These are phyloP conservation scores for Pachyrhynchus sulphureomaculatus DNA, from an alignment of 1,140 invertebrate genomes.

Conservation along the genomic window DNA sequence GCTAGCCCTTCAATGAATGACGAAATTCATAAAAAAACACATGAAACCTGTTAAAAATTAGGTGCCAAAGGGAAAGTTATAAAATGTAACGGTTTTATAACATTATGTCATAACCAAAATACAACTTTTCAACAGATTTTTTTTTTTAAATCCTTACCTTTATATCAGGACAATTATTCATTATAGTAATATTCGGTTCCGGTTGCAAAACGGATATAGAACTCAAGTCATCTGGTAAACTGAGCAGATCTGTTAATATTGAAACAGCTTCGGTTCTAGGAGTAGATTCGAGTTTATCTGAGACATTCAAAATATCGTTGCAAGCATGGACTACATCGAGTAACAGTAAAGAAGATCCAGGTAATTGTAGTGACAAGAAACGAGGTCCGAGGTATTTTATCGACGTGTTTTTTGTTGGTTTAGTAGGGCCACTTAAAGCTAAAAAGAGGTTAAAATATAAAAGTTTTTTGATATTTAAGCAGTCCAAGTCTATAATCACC, in stretches of 20 bases:
- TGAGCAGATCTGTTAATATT: conserved; percentile 82
- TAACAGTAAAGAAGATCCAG: conserved; percentile 83
- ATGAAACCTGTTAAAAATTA: too few relatives aligned
- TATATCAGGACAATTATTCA: conserved; percentile 72
- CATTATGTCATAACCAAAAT: too few relatives aligned
- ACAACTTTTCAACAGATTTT: too few relatives aligned
- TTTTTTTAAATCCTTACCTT: too few relatives aligned
- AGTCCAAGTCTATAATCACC: too few relatives aligned
- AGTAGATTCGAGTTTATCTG: conserved; percentile 76
- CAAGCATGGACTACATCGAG: conserved; percentile 90
- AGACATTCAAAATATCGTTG: conserved; percentile 79
- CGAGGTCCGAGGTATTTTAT: conserved; percentile 69
- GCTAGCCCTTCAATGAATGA: too few relatives aligned
- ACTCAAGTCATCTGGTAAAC: conserved; percentile 74
- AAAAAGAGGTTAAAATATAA: too few relatives aligned
- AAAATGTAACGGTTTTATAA: too few relatives aligned
- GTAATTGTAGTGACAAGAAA: conserved; percentile 84
- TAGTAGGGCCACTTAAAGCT: conserved; percentile 63
- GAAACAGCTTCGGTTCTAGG: conserved; percentile 90
- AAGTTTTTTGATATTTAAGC: too few relatives aligned
- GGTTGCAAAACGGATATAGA: conserved; percentile 83
- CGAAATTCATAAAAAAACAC: too few relatives aligned
- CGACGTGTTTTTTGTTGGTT: conserved; percentile 60
- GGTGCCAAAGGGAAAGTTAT: too few relatives aligned
- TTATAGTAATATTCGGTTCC: conserved; percentile 66